Evolutionary conservation across 2,888 invertebrate species (phyloP).

Genomic region (Torymus texanus): DNA sequence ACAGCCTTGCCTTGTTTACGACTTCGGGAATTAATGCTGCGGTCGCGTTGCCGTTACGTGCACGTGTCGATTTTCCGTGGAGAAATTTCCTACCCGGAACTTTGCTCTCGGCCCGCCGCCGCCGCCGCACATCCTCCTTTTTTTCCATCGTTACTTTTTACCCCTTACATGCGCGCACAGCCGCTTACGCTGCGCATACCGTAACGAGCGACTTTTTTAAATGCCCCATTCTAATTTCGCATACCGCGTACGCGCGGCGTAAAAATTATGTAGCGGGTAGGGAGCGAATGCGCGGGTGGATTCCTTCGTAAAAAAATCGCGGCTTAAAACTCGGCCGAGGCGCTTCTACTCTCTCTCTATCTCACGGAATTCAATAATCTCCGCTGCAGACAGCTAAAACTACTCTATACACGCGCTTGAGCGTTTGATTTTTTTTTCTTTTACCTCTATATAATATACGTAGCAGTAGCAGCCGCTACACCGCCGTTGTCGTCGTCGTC

Average conservation of each 20-base stretch:
- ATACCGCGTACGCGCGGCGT: constrained; percentile 13
- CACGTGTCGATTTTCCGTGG: constrained; percentile 12
- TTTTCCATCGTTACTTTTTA: constrained; percentile 2
- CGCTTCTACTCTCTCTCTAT: background rate
- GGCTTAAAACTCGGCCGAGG: constrained; percentile 36
- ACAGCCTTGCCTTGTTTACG: constrained; percentile 72
- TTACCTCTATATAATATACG: background rate
- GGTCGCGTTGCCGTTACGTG: constrained; percentile 20
- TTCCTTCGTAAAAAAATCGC: constrained; percentile 38
- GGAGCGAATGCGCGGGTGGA: background rate
- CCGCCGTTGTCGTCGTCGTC: background rate
- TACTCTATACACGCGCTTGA: background rate
- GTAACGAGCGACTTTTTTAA: constrained; percentile 35
- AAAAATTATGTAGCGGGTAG: constrained; percentile 35
- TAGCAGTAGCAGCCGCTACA: too few relatives aligned
- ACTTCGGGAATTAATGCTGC: constrained; percentile 70
- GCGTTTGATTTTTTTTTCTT: constrained; percentile 18
- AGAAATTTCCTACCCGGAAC: background rate
- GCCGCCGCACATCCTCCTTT: background rate
- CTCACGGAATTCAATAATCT: constrained; percentile 55
- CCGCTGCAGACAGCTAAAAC: constrained; percentile 9
- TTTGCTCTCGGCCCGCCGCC: background rate
- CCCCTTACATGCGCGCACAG: constrained; percentile 5
- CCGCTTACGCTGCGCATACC: background rate
- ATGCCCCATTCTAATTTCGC: constrained; percentile 40